A percentile compares a stretch with the other conserved stretches of the same genome.
Evolutionary conservation across 2,113 vertebrate genomes (phyloP).

Genomic region (Silurus glanis): DNA sequence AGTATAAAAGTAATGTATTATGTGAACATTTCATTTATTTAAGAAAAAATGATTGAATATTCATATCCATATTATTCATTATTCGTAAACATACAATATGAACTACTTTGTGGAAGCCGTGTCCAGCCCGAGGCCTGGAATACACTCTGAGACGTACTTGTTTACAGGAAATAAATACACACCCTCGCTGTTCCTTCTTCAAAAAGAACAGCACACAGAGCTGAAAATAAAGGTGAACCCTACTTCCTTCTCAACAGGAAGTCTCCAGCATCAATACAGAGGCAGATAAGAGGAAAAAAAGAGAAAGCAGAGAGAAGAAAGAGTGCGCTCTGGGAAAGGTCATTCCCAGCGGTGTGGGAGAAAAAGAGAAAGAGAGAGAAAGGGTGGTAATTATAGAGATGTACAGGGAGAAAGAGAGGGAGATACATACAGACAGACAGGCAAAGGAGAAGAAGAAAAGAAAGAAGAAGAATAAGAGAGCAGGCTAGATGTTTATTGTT

Average conservation of each 20-base stretch:
- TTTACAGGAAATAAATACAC: not conserved
- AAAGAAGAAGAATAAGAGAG: constrained; percentile 20
- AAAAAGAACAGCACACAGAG: not conserved
- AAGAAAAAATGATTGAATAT: too few species aligned
- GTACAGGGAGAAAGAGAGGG: not conserved
- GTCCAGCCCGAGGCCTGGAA: not conserved
- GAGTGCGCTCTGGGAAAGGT: constrained; percentile 27
- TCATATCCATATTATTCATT: too few species aligned
- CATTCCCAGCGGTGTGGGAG: not conserved
- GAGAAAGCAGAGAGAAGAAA: not conserved
- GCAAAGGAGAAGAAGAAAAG: not conserved
- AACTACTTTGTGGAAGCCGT: not conserved
- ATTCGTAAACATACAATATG: too few species aligned
- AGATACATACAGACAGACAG: not conserved
- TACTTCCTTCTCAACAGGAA: constrained; percentile 18
- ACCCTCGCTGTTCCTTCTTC: not conserved
- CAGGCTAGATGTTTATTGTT: constrained; percentile 8
- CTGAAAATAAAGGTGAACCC: constrained; percentile 28
- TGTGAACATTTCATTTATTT: too few species aligned
- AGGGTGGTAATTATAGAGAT: not conserved
- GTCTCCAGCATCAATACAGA: constrained; percentile 17
- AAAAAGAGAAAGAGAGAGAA: not conserved
- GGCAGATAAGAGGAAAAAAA: constrained; percentile 5
- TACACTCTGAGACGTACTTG: too few species aligned
- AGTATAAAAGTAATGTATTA: not conserved